phyloP scores from a whole-genome alignment of 2,797 vertebrate species.

The Pristis pectinata region DNA sequence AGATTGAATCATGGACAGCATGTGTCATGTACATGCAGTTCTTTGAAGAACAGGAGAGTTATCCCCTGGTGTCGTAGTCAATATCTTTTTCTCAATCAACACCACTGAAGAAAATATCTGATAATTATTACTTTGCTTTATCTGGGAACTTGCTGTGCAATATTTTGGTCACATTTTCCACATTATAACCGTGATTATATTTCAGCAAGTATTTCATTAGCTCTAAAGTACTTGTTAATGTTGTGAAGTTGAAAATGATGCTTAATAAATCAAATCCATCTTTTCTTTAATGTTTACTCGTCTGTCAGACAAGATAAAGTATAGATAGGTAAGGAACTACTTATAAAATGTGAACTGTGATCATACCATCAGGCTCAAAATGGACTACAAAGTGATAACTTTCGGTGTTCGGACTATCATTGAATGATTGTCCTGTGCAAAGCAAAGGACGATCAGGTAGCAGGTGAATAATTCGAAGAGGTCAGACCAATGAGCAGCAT shows the following conservation, averaged over 20 bases:
- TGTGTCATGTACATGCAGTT: conserved; percentile 38
- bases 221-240: conserved; percentile 39
- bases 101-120: background rate
- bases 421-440: conserved; percentile 41
- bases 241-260: background rate
- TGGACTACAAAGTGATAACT: conserved; percentile 43
- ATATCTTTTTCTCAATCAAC: conserved; percentile 35
- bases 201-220: conserved; percentile 32
- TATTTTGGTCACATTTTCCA: background rate
- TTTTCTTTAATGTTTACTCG: conserved; percentile 33
- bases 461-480: conserved; percentile 40
- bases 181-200: background rate
- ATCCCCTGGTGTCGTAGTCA: conserved; percentile 22
- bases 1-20: conserved; percentile 39
- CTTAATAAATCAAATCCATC: conserved; percentile 38
- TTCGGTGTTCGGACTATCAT: conserved; percentile 41
- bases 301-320: conserved; percentile 16
- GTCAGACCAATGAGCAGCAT: background rate
- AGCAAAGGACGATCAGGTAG: conserved; percentile 42
- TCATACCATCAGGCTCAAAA: conserved; percentile 40
- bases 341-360: conserved; percentile 41
- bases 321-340: conserved; percentile 40
- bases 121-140: background rate
- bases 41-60: conserved; percentile 11
- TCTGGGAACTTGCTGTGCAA: background rate